Evolutionary conservation across 1,140 invertebrate species (phyloP).

Genomic region (Mercenaria mercenaria): DNA sequence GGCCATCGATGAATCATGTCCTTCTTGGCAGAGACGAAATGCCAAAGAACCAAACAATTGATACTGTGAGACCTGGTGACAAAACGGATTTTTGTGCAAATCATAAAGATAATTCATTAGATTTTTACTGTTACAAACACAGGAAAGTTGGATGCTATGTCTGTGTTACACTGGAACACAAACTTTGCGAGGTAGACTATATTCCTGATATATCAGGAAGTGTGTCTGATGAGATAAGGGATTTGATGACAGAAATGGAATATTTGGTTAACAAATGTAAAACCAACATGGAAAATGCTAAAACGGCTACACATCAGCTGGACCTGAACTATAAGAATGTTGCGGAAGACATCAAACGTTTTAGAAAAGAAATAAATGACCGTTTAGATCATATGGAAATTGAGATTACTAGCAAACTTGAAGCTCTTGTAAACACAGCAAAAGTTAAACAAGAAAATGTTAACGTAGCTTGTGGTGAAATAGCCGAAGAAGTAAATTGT

Average conservation of each 20-base stretch:
- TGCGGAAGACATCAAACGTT: background rate
- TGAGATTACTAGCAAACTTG: background rate
- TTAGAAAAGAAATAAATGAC: background rate
- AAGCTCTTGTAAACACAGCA: background rate
- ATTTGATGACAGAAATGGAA: background rate
- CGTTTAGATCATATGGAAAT: background rate
- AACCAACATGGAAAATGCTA: background rate
- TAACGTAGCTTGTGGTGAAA: background rate
- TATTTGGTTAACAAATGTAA: background rate
- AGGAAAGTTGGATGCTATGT: background rate
- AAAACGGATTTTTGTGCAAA: background rate
- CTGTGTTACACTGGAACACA: slow-evolving; percentile 4
- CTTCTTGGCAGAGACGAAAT: background rate
- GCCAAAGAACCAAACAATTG: background rate
- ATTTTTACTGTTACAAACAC: slow-evolving; percentile 3
- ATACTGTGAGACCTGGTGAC: background rate
- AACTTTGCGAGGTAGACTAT: background rate
- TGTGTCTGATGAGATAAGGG: background rate
- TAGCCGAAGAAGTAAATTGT: background rate
- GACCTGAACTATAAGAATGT: background rate
- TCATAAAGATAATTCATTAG: background rate
- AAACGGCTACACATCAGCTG: background rate
- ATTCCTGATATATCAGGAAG: background rate
- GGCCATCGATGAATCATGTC: background rate
- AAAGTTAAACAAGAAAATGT: background rate